Evolutionary conservation across 2,113 vertebrate species (phyloP).

Genomic region (Scalopus aquaticus): DNA sequence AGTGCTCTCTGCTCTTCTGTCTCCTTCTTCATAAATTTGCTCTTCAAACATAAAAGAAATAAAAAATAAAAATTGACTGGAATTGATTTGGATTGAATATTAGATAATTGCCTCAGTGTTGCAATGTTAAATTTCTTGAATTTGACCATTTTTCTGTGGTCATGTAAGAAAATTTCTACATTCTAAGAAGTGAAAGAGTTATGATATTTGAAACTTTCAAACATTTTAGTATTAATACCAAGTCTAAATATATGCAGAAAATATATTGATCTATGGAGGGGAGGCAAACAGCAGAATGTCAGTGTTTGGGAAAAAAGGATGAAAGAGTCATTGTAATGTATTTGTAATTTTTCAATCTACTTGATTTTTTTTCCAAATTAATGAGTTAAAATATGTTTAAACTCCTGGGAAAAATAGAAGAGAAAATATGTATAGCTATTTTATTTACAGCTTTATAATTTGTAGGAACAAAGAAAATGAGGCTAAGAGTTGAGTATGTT

Average conservation of each 20-base stretch:
- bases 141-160: neutral
- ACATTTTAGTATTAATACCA: neutral
- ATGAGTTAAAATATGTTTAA: neutral
- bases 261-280: neutral
- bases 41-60: no score
- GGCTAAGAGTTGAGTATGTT: neutral
- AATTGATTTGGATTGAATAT: neutral
- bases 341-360: neutral
- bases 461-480: neutral
- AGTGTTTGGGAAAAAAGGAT: neutral
- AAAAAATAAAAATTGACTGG: neutral
- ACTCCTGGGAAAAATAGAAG: neutral
- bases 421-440: neutral
- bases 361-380: neutral
- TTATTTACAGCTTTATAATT: neutral
- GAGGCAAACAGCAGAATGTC: neutral
- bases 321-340: neutral
- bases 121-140: neutral
- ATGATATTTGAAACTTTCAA: neutral
- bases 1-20: no score
- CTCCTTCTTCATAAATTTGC: no score
- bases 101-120: neutral
- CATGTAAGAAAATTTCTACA: neutral
- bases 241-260: neutral
- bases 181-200: neutral